These are phyloP conservation scores for Herminia tarsipennalis DNA, from an alignment of 2,888 invertebrate genomes.

Conservation along the genomic window DNA sequence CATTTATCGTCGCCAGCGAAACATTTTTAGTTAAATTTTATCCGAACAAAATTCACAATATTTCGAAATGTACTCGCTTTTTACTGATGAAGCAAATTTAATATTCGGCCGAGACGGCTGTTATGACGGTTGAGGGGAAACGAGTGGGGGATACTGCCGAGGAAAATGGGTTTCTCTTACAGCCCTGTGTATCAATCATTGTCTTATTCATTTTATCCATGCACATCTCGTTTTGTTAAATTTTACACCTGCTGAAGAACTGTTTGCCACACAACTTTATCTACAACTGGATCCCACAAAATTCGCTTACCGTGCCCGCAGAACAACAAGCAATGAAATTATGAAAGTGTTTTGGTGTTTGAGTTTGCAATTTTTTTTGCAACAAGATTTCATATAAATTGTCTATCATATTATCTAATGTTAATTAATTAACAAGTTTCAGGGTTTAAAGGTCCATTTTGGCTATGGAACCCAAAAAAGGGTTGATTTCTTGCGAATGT, in stretches of 20 bases:
- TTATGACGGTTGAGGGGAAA: slow-evolving; percentile 50
- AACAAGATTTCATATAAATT: slow-evolving; percentile 5
- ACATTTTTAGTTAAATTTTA: slow-evolving; percentile 41
- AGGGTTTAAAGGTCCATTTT: too few species aligned
- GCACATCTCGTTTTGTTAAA: slow-evolving; percentile 48
- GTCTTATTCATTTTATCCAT: slow-evolving; percentile 58
- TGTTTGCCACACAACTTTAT: slow-evolving; percentile 7
- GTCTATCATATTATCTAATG: background rate
- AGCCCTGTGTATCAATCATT: slow-evolving; percentile 67
- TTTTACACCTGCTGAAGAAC: slow-evolving; percentile 43
- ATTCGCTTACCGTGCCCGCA: slow-evolving; percentile 16
- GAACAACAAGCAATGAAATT: slow-evolving; percentile 9
- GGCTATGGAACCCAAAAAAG: too few species aligned
- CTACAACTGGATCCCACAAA: slow-evolving; percentile 6
- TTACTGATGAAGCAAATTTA: slow-evolving; percentile 75
- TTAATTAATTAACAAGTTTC: too few species aligned
- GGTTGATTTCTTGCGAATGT: too few species aligned
- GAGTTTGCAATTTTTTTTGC: slow-evolving; percentile 5
- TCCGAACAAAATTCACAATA: slow-evolving; percentile 68
- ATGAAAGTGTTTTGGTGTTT: background rate
- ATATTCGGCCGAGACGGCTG: slow-evolving; percentile 71
- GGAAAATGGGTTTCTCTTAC: slow-evolving; percentile 61
- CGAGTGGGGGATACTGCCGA: slow-evolving; percentile 40
- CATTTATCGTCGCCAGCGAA: slow-evolving; percentile 23
- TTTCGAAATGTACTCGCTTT: slow-evolving; percentile 64